Base-by-base conservation (phyloP, 2,113 vertebrate species). In the Spilogale gracilis region DNA sequence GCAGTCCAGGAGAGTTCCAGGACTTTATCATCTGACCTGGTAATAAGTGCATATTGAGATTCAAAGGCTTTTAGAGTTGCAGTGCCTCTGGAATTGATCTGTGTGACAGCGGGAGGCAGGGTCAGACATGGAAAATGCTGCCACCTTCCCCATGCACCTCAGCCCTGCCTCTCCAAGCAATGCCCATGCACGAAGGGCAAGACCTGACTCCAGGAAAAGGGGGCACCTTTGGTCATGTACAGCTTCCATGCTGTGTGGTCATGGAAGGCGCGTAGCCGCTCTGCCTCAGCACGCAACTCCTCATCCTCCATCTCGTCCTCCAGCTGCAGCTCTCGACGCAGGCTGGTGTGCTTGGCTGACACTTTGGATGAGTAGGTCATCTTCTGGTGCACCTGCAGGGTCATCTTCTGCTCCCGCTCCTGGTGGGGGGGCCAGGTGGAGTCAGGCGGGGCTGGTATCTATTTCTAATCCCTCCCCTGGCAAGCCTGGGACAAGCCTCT, bases 351-450 rank as follows among this genome's bases (percentile, higher is more conserved):
- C 79, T 98, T 98, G 82, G 98, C 92, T 12, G 97, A 98, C 52
- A 98, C 95, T 94, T 97, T 98, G 14, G 98, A 97, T 1, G 98
- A 80, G 54, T 98, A 98, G 38, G 99, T 99, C 2, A 95, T 98
- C 98, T 99, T 99, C 98, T 99, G 98, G 4, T 99, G 98, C 89
- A 99, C 98, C 80, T 98, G 99, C 97, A 99, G 91, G 11, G 95
- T 91, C 97, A 99, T 98, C 97, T 98, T 99, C 96, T 25, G 83
- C 48, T 98, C 56, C 2, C 90, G 98, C 93, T 99, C 99, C 99
- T 99, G 54, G 17, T 9, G 52, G 61, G 18, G 58, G 50, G 8
- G 92, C 61, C 7, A 0, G 52, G 20, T 10, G 4, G 1, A 12
- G 27, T 4, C 30, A 20, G 48, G 50, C 0, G 14, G 27, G 27